Evolutionary conservation across 2,888 invertebrate genomes (phyloP), one percentile per base, ranked within the genome.

Genomic region (Phengaris alcon): DNA sequence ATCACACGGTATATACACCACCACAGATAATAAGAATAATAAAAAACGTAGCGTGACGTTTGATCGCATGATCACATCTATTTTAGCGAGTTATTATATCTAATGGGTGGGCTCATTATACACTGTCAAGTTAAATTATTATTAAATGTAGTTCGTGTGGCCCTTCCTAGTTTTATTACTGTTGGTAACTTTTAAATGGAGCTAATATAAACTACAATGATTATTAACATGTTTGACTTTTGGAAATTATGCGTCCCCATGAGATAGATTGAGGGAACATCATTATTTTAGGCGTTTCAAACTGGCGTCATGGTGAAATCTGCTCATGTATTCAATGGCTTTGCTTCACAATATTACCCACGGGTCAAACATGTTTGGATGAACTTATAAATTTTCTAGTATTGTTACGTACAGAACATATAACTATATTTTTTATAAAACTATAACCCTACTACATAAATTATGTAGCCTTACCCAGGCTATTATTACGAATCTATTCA

Each of bases 51-150:
- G 72, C 72, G 72, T 72, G 72, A 72, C 72, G 72, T 3, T 7
- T 13, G 44, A 72, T 72, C 54, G 72, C 72, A 72, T 72, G 72
- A 54, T 54, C 35, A 54, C 72, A 72, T 72, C 52, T 54, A 54
- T 54, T 72, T 72, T 72, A 72, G 12, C 54, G 54, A 15, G 54
- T 72, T 72, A 70, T 70, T 70, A 72, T 54, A 13, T 72, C 13
- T 72, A 72, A 72, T 72, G 72, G 72, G 72, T 35, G 2, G 52
- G 54, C 35, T 54, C 72, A 72, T 72, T 54, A 72, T 44, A 72
- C 59, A 77, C 75, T 73, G 74, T 76, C 73, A 74, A 75, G 72
- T 77, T 76, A 75, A 78, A 78, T 75, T 77, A 70, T 73, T 76
- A 77, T 75, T 76, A 72, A 64, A 78, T 59, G 74, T 74, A 59